Conservation (phyloP, 1,140 invertebrate genomes). For the Coboldia fuscipes region DNA sequence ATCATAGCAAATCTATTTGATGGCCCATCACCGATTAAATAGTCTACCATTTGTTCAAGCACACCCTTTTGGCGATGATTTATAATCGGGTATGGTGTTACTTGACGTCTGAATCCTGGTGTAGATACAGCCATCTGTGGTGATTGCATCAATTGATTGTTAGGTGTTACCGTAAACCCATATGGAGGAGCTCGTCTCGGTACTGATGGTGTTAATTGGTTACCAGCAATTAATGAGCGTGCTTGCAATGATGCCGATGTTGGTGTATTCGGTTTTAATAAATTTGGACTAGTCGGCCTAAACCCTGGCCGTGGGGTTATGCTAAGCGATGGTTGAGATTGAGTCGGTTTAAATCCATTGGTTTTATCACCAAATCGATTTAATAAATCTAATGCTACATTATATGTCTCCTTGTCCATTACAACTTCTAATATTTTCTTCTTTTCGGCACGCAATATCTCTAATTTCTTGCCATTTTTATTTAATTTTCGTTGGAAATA, state of each 20-base stretch:
- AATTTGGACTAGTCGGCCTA: too few relatives aligned
- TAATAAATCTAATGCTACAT: slow-evolving; percentile 34
- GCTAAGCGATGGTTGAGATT: too few relatives aligned
- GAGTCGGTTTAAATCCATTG: too few relatives aligned
- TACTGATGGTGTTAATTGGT: slow-evolving; percentile 3
- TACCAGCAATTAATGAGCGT: slow-evolving; percentile 3
- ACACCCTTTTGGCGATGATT: slow-evolving; percentile 31
- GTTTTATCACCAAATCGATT: slow-evolving; percentile 16
- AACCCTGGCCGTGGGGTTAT: too few relatives aligned
- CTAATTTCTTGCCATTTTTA: slow-evolving; percentile 55
- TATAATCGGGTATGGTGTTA: slow-evolving; percentile 16
- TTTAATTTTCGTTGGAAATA: slow-evolving; percentile 69
- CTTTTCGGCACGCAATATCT: slow-evolving; percentile 53
- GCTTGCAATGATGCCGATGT: slow-evolving; percentile 10
- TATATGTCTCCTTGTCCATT: slow-evolving; percentile 94
- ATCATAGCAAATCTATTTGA: slow-evolving; percentile 86
- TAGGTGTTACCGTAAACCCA: not conserved
- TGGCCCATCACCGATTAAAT: slow-evolving; percentile 86
- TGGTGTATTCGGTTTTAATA: slow-evolving; percentile 15
- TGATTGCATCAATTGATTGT: slow-evolving; percentile 1
- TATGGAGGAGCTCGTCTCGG: not conserved
- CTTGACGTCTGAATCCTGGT: too few relatives aligned
- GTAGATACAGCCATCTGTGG: slow-evolving; percentile 4
- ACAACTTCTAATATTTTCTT: slow-evolving; percentile 84
- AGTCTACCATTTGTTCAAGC: slow-evolving; percentile 81